Evolutionary conservation across 1,140 invertebrate species (phyloP).

Genomic region (Aphelinus certus): DNA sequence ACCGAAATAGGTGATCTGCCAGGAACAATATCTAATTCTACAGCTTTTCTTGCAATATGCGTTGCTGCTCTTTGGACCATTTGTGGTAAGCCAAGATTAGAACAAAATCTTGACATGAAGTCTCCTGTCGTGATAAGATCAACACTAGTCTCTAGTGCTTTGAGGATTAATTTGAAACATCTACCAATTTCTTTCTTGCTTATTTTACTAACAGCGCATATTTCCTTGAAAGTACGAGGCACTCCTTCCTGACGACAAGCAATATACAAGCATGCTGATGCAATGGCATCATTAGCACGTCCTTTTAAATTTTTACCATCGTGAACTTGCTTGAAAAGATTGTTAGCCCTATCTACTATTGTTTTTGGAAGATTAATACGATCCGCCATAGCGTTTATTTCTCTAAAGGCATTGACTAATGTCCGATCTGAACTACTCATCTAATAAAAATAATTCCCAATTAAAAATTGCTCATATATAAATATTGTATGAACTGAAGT

Average conservation of each 20-base stretch:
- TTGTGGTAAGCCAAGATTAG: slow-evolving; percentile 86
- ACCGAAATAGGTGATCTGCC: slow-evolving; percentile 99
- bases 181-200: slow-evolving; percentile 99
- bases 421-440: slow-evolving; percentile 94
- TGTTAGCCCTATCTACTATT: slow-evolving; percentile 94
- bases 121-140: slow-evolving; percentile 98
- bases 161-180: slow-evolving; percentile 94
- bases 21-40: slow-evolving; percentile 96
- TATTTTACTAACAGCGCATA: slow-evolving; percentile 97
- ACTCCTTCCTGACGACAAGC: slow-evolving; percentile 98
- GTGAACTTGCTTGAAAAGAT: slow-evolving; percentile 97
- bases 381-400: slow-evolving; percentile 98
- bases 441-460: slow-evolving; percentile 46
- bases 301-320: slow-evolving; percentile 94
- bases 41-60: slow-evolving; percentile 95
- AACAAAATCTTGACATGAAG: slow-evolving; percentile 96
- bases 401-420: slow-evolving; percentile 93
- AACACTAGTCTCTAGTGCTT: slow-evolving; percentile 93
- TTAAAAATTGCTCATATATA: slow-evolving; percentile 11
- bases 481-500: neutral
- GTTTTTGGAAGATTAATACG: slow-evolving; percentile 95
- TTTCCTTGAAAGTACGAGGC: slow-evolving; percentile 98
- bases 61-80: slow-evolving; percentile 95
- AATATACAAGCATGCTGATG: slow-evolving; percentile 98
- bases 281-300: slow-evolving; percentile 97